Percentiles rank a stretch among this genome's conserved stretches.
phyloP scores from a whole-genome alignment of 2,113 vertebrate genomes.

The Tangachromis dhanisi region DNA sequence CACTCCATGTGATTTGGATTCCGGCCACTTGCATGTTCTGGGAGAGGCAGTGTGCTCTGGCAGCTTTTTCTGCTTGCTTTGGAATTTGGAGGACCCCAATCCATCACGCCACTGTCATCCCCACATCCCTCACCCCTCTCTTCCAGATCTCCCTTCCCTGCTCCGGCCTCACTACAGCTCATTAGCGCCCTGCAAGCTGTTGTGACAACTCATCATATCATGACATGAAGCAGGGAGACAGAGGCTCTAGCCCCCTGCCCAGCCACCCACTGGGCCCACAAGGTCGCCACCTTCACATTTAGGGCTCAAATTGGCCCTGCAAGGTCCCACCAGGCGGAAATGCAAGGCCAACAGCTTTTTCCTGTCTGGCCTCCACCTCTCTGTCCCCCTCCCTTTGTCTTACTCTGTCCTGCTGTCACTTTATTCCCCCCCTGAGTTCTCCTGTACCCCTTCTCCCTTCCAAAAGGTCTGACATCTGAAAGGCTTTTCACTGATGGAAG shows the following conservation, averaged over 20 bases:
- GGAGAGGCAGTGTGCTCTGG: conserved; percentile 53
- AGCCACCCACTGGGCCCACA: conserved; percentile 29
- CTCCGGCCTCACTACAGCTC: conserved; percentile 67
- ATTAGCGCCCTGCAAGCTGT: conserved; percentile 70
- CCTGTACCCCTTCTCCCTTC: background rate
- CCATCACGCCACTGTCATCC: conserved; percentile 72
- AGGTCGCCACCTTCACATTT: conserved; percentile 74
- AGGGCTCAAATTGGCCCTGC: conserved; percentile 69
- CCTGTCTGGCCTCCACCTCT: conserved; percentile 49
- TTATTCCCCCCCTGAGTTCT: background rate
- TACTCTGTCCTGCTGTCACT: conserved; percentile 42
- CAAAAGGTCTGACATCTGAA: conserved; percentile 23
- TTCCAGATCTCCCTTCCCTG: background rate
- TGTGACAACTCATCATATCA: conserved; percentile 78
- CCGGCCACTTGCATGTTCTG: conserved; percentile 50
- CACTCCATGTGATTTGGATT: conserved; percentile 43
- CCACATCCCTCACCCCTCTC: conserved; percentile 21
- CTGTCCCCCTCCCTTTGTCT: conserved; percentile 29
- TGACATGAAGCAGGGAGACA: conserved; percentile 69
- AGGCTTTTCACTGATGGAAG: background rate
- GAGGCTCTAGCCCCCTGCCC: conserved; percentile 11
- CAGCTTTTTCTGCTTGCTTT: conserved; percentile 68
- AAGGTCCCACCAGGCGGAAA: conserved; percentile 70
- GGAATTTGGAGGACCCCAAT: conserved; percentile 70
- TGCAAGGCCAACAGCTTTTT: conserved; percentile 68